A percentile compares a stretch with the other conserved stretches of the same genome.
phyloP scores from a whole-genome alignment of 2,888 invertebrate genomes.

The Synergus itoensis region DNA sequence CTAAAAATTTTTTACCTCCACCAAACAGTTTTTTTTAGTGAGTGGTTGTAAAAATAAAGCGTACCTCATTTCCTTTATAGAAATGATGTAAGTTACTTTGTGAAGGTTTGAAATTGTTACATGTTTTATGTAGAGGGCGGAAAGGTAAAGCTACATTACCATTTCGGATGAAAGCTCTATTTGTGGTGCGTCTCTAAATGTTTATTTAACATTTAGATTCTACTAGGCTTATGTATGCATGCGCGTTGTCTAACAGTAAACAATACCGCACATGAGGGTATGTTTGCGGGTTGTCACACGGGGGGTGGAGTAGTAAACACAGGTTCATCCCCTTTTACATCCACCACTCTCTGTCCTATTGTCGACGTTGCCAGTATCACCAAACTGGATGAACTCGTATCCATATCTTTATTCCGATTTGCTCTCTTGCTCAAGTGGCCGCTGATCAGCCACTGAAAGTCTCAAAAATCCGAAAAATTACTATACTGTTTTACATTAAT shows the following conservation, averaged over 20 bases:
- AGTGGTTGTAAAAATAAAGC: too few species aligned
- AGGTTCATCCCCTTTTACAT: conserved; percentile 58
- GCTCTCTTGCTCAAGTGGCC: conserved; percentile 44
- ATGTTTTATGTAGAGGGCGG: neutral
- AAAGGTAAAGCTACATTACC: neutral
- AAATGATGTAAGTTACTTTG: neutral
- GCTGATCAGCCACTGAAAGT: neutral
- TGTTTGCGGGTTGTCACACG: conserved; percentile 69
- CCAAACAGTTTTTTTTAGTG: too few species aligned
- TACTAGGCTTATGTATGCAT: neutral
- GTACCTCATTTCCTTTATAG: neutral
- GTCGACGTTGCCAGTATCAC: conserved; percentile 55
- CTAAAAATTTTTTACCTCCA: too few species aligned
- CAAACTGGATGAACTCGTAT: conserved; percentile 51
- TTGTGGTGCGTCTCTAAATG: conserved; percentile 45
- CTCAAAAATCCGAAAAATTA: neutral
- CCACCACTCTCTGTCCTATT: conserved; percentile 43
- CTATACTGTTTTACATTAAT: too few species aligned
- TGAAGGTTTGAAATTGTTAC: neutral
- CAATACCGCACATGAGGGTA: conserved; percentile 64
- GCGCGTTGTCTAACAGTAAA: conserved; percentile 1
- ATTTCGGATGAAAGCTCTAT: neutral
- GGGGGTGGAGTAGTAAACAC: conserved; percentile 68
- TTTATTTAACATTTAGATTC: conserved; percentile 41
- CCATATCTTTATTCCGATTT: conserved; percentile 54